A percentile compares a stretch with the other conserved stretches of the same genome.
Conservation (phyloP, 2,797 vertebrate species). For the Yasuhikotakia modesta region DNA sequence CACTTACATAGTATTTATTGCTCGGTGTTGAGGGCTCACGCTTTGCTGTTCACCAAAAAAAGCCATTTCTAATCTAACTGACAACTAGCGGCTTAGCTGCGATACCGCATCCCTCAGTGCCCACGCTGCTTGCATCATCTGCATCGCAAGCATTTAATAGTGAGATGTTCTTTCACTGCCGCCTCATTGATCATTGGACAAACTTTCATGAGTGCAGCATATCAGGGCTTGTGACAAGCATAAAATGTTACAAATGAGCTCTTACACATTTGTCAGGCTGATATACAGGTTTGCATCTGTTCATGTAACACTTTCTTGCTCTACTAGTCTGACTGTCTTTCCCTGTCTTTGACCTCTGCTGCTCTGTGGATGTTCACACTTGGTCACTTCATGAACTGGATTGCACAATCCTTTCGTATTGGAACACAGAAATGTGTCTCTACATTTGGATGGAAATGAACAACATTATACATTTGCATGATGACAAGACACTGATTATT, state of each 20-base stretch:
- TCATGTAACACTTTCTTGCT: slow-evolving; percentile 32
- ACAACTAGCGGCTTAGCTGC: slow-evolving; percentile 65
- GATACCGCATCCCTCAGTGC: slow-evolving; percentile 73
- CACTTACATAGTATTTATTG: slow-evolving; percentile 54
- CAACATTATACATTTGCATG: no score
- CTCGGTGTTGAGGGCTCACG: slow-evolving; percentile 62
- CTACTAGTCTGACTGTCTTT: slow-evolving; percentile 19
- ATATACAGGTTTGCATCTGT: slow-evolving; percentile 64
- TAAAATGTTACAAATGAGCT: slow-evolving; percentile 76
- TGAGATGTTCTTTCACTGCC: slow-evolving; percentile 72
- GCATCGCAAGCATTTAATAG: slow-evolving; percentile 74
- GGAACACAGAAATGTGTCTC: no score
- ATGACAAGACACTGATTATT: no score
- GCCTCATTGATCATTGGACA: slow-evolving; percentile 76
- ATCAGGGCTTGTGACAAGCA: slow-evolving; percentile 77
- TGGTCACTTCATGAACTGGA: not conserved
- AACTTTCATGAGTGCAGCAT: slow-evolving; percentile 68
- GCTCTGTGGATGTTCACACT: slow-evolving; percentile 1
- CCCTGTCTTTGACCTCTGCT: slow-evolving; percentile 1
- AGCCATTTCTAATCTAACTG: slow-evolving; percentile 74
- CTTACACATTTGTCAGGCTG: slow-evolving; percentile 72
- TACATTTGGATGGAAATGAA: no score
- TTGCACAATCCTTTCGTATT: no score
- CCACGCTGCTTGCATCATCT: slow-evolving; percentile 69
- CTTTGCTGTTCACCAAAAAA: slow-evolving; percentile 66